Percentiles rank a stretch among this genome's conserved stretches.
These are phyloP conservation scores for Emberiza fucata DNA, from an alignment of 2,113 vertebrate genomes.

Conservation along the genomic window DNA sequence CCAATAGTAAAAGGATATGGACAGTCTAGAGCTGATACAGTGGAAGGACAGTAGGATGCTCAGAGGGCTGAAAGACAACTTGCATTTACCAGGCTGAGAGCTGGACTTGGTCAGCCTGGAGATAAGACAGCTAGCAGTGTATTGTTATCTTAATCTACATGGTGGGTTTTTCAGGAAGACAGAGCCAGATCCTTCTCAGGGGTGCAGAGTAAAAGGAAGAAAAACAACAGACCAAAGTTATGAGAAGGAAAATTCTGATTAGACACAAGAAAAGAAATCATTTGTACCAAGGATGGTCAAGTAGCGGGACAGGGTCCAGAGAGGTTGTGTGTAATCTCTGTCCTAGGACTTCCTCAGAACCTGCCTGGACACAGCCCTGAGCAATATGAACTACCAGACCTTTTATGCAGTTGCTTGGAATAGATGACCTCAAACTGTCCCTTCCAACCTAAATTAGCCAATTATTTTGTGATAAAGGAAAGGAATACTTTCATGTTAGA, in stretches of 20 bases:
- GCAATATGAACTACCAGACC: not conserved
- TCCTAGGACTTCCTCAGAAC: not conserved
- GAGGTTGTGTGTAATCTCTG: not conserved
- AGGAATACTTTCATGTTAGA: not conserved
- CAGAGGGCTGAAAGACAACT: not conserved
- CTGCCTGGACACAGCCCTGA: not conserved
- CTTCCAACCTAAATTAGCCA: not conserved
- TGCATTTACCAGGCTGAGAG: not conserved
- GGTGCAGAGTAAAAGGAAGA: not conserved
- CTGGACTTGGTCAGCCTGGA: not conserved
- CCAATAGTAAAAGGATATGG: not conserved
- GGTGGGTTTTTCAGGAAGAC: not conserved
- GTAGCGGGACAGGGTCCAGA: not conserved
- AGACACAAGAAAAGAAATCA: not conserved
- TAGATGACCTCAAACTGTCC: not conserved
- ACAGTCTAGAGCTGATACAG: not conserved
- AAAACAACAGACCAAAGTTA: not conserved
- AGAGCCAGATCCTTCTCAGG: not conserved
- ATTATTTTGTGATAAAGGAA: not conserved
- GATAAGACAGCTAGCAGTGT: not conserved
- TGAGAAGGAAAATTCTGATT: not conserved
- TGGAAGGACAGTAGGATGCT: not conserved
- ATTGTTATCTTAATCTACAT: not conserved
- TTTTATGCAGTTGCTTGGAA: not conserved
- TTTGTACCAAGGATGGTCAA: not conserved